Evolutionary conservation across 2,113 vertebrate species (phyloP), one percentile per base, ranked within the genome.

Genomic region (Rhagologus leucostigma): DNA sequence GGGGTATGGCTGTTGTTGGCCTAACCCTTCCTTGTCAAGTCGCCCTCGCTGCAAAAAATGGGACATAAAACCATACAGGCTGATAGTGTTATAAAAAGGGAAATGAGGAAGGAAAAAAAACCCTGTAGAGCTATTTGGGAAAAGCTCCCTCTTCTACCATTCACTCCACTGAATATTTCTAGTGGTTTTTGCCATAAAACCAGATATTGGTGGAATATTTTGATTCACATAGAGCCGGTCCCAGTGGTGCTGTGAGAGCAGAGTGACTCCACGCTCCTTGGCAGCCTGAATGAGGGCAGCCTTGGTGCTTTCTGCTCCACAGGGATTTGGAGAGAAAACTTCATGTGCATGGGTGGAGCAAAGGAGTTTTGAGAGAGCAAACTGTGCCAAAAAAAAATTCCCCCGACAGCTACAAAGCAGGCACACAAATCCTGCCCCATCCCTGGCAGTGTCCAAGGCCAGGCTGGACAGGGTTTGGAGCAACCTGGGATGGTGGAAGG

Each of bases 121-220:
- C 3, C 4, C n/a, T 32, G 7, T 10, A 65, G 81, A 77, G 47
- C 17, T 65, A 4, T 50, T 32, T 92, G 67, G 67, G 19, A 74
- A 93, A 63, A 13, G 37, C 18, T 93, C 39, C 67, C 76, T 80
- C 47, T 88, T 83, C 79, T 80, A 41, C 71, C 71, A 47, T 89
- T 76, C 35, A 1, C 60, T 82, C 39, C 33, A 27, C 49, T 42
- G 59, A 93, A 82, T 37, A 69, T 52, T 60, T 79, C 76, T 75
- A 14, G 29, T 13, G 16, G 4, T 19, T 29, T 84, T 63, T 22
- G 16, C 82, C 70, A 46, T 83, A 69, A 96, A 93, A 32, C 6
- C 44, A 63, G 75, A 87, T 93, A 53, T 65, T 76, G 85, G 59
- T 84, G 37, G 60, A 78, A 67, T 46, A 68, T 67, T 90, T 57